Conservation (phyloP, 2,888 invertebrate genomes). For the Ornithoptera alexandrae region DNA sequence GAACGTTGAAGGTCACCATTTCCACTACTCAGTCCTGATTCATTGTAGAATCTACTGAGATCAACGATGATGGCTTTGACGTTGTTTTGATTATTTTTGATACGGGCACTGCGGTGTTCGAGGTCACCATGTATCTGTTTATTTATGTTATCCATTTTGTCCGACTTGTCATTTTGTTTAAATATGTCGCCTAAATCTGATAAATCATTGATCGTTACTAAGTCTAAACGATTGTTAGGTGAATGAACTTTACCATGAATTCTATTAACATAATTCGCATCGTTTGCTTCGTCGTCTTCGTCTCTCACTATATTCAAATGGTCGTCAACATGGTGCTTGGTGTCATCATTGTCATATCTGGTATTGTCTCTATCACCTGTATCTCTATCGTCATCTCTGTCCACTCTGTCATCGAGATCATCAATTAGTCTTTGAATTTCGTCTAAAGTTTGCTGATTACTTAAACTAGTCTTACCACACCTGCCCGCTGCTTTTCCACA, state of each 20-base stretch:
- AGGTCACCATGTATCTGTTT: slow-evolving; percentile 4
- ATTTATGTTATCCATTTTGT: slow-evolving; percentile 1
- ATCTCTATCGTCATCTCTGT: slow-evolving; percentile 17
- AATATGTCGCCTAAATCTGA: slow-evolving; percentile 22
- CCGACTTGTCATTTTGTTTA: slow-evolving; percentile 9
- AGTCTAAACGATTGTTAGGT: slow-evolving; percentile 8
- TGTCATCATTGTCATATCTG: background rate
- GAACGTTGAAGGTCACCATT: background rate
- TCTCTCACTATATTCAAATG: background rate
- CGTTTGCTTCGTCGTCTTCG: background rate
- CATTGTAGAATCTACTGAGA: slow-evolving; percentile 9
- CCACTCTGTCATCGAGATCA: slow-evolving; percentile 33
- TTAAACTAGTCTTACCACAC: slow-evolving; percentile 27
- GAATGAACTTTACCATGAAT: background rate
- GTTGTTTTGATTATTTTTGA: background rate
- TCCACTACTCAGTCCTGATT: slow-evolving; percentile 1
- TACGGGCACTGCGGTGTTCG: background rate
- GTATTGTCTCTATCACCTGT: background rate
- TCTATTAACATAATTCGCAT: background rate
- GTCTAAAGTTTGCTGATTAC: slow-evolving; percentile 31
- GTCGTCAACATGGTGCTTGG: background rate
- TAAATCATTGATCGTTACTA: slow-evolving; percentile 14
- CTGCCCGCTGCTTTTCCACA: slow-evolving; percentile 26
- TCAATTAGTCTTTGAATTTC: slow-evolving; percentile 37
- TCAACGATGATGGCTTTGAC: slow-evolving; percentile 10